Evolutionary conservation across 2,113 vertebrate genomes (phyloP).

Genomic region (Tragelaphus buxtoni): DNA sequence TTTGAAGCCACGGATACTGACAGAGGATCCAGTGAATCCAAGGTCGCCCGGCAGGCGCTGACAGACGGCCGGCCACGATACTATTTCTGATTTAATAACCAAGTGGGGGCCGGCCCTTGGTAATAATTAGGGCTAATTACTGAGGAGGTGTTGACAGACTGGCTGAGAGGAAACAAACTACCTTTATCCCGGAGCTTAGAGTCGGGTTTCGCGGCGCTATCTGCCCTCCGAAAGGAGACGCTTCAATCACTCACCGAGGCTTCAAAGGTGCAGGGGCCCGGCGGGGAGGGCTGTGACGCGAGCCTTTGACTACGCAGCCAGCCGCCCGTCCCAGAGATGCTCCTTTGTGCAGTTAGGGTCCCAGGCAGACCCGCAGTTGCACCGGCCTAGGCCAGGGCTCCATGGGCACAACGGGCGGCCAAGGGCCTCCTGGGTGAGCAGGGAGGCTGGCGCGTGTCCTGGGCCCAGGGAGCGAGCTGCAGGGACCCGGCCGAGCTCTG

Average conservation of each 20-base stretch:
- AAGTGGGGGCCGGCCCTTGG: conserved; percentile 97
- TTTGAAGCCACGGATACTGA: conserved; percentile 93
- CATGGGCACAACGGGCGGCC: not conserved
- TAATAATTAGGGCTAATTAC: conserved; percentile 99
- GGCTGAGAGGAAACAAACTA: conserved; percentile 99
- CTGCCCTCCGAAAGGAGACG: conserved; percentile 93
- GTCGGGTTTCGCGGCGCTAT: conserved; percentile 99
- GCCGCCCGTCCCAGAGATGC: conserved; percentile 84
- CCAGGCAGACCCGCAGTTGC: conserved; percentile 69
- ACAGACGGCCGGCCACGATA: conserved; percentile 95
- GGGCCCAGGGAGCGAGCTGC: not conserved
- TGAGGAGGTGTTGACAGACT: conserved; percentile 98
- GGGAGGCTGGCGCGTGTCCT: not conserved
- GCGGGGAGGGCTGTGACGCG: conserved; percentile 84
- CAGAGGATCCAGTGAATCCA: conserved; percentile 98
- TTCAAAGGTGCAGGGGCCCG: conserved; percentile 87
- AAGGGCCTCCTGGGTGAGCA: fast-evolving
- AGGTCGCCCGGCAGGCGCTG: conserved; percentile 94
- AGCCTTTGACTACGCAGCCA: conserved; percentile 83
- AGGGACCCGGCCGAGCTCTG: not conserved
- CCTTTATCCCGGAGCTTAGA: conserved; percentile 99
- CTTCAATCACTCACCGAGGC: conserved; percentile 89
- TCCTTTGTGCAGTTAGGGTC: conserved; percentile 80
- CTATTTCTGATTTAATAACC: conserved; percentile 99
- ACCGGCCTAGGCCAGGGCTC: conserved; percentile 17